Conservation (phyloP, 2,888 invertebrate genomes). For the Copidosoma aretas region DNA sequence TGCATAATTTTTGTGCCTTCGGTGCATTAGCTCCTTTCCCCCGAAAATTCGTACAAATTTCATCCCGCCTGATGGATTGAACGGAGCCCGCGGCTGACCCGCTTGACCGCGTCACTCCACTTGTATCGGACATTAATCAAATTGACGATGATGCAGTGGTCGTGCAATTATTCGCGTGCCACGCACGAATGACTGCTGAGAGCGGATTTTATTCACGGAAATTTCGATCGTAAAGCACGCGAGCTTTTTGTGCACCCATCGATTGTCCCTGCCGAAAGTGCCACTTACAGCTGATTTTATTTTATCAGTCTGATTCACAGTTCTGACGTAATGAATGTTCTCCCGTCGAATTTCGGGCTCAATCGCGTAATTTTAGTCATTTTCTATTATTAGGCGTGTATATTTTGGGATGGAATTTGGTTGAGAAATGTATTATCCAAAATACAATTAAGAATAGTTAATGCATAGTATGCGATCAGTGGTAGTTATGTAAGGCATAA, state of each 20-base stretch:
- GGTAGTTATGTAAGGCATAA: too few species aligned
- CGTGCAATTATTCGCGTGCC: slow-evolving; percentile 12
- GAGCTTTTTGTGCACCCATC: not conserved
- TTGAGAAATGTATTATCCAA: too few species aligned
- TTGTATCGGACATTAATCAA: slow-evolving; percentile 28
- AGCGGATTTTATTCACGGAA: slow-evolving; percentile 8
- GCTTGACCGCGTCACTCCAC: not conserved
- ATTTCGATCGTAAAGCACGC: not conserved
- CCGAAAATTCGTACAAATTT: not conserved
- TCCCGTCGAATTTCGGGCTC: too few species aligned
- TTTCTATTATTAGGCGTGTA: too few species aligned
- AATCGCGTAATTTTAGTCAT: too few species aligned
- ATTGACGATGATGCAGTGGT: slow-evolving; percentile 31
- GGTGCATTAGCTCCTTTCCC: not conserved
- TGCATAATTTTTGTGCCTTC: not conserved
- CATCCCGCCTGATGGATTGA: slow-evolving; percentile 7
- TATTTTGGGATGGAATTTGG: too few species aligned
- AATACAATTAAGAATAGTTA: too few species aligned
- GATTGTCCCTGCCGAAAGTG: not conserved
- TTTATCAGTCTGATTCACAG: too few species aligned
- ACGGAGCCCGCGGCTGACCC: not conserved
- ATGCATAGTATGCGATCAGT: too few species aligned
- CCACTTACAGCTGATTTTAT: too few species aligned
- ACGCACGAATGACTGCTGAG: not conserved
- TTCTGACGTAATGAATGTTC: too few species aligned